Evolutionary conservation across 2,888 invertebrate species (phyloP), one percentile per base, ranked within the genome.

Genomic region (Lycia hirtaria): DNA sequence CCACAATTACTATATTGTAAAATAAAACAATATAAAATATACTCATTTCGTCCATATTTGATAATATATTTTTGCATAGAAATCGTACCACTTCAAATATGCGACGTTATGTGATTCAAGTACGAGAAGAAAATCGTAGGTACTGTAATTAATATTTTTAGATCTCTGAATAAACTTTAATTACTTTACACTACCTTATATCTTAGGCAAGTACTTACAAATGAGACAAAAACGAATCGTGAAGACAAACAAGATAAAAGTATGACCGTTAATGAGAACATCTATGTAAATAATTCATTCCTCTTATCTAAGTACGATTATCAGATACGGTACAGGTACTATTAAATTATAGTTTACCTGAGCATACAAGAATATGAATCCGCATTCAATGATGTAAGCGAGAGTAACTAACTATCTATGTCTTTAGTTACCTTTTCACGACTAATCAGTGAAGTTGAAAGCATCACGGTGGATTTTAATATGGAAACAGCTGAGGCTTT

Each of bases 211-310:
- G 32, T n/a, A n/a, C 32, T 10, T 1, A 4, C 10, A 14, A 3
- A 14, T 14, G 1, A 9, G 5, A 7, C 10, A 20, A 37, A 5
- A 10, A n/a, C n/a, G n/a, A n/a, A n/a, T n/a, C n/a, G n/a, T n/a
- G 10, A 9, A 24, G 9, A 17, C 35, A 35, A 44, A 52, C 37
- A 51, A 35, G 35, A 51, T 43, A 51, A 43, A 1, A 32, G 15
- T 3, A 6, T 7, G 32, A 10, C 10, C 17, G 3, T 26, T 48
- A 48, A 48, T 48, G 48, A 38, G 50, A 20, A 51, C 40, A 40
- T 38, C 14, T n/a, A 26, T 26, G 17, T 41, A 22, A 50, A 24
- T 41, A 24, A 40, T 30, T 30, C 20, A 26, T 35, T 14, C 24
- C n/a, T n/a, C n/a, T n/a, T 20, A 28, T 15, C 5, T 15, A 1